A percentile compares a stretch with the other conserved stretches of the same genome.
Conservation (phyloP, 1,140 invertebrate species). For the Episyrphus balteatus region DNA sequence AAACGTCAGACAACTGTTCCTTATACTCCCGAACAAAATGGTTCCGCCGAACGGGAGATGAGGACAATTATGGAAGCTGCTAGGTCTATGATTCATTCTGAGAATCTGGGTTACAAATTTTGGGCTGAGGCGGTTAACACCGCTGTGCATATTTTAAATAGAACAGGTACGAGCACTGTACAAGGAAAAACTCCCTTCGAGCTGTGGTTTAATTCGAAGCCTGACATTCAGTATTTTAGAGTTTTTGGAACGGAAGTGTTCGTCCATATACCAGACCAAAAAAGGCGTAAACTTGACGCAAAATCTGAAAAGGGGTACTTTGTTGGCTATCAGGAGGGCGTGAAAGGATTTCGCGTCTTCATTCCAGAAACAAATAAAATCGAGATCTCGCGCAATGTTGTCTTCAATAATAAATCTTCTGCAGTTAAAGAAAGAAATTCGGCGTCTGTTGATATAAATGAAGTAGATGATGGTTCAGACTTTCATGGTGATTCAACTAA, state of each 20-base stretch:
- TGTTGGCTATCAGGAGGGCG: no score
- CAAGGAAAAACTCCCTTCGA: constrained; percentile 24
- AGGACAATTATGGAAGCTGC: constrained; percentile 18
- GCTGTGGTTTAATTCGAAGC: constrained; percentile 15
- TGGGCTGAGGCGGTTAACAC: constrained; percentile 31
- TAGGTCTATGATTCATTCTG: not conserved
- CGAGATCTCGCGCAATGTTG: no score
- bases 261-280: not conserved
- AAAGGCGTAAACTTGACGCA: not conserved
- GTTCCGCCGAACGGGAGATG: constrained; percentile 16
- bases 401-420: no score
- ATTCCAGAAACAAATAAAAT: no score
- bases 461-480: no score
- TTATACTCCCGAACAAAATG: constrained; percentile 24
- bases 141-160: constrained; percentile 30
- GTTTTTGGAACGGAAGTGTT: not conserved
- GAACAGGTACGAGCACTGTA: constrained; percentile 18
- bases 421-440: no score
- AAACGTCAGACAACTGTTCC: constrained; percentile 14
- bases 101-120: constrained; percentile 1
- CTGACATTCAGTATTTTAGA: constrained; percentile 5
- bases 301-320: no score
- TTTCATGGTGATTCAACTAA: no score
- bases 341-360: no score
- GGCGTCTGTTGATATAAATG: no score